Evolutionary conservation across 2,113 vertebrate genomes (phyloP).

Genomic region (Anthoscopus minutus): DNA sequence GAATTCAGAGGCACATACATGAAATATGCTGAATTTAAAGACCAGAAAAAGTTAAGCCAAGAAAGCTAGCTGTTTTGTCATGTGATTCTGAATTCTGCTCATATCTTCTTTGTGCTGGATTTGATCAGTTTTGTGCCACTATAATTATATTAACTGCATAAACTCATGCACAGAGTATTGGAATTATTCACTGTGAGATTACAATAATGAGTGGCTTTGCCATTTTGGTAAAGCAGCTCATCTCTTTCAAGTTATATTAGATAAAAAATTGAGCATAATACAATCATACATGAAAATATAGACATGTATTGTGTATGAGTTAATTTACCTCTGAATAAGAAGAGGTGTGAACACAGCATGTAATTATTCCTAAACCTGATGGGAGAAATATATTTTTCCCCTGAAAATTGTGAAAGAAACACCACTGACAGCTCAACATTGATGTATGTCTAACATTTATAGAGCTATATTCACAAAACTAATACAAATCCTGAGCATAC

Average conservation of each 20-base stretch:
- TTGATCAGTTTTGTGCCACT: background rate
- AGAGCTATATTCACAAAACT: background rate
- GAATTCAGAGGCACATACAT: background rate
- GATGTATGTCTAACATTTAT: background rate
- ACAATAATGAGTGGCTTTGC: background rate
- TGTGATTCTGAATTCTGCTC: background rate
- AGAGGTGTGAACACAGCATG: background rate
- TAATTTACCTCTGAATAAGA: background rate
- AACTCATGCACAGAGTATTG: background rate
- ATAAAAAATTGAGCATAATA: background rate
- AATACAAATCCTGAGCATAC: background rate
- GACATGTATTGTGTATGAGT: background rate
- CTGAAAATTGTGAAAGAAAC: background rate
- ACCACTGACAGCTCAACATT: fast-evolving
- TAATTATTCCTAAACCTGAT: background rate
- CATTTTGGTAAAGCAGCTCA: background rate
- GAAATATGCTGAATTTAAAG: background rate
- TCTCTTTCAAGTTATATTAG: background rate
- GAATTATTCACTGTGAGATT: background rate
- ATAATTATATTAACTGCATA: background rate
- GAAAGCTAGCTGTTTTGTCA: background rate
- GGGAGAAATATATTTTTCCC: background rate
- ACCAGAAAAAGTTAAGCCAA: background rate
- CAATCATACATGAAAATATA: background rate
- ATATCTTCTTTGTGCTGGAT: background rate